phyloP scores from a whole-genome alignment of 2,888 invertebrate species.

The Ichneumoninae sp. region DNA sequence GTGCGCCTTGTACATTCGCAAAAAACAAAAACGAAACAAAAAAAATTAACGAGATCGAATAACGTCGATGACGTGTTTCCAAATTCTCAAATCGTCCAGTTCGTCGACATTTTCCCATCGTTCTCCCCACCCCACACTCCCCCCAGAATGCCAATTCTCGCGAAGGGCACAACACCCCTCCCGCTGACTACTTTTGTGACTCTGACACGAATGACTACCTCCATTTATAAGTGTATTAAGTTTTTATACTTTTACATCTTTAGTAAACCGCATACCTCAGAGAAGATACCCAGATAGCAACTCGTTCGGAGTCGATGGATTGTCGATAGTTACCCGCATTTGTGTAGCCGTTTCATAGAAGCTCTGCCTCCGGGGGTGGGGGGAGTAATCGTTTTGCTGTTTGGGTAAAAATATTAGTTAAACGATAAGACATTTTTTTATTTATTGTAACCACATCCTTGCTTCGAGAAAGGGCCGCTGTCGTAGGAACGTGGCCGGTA shows the following conservation, averaged over 20 bases:
- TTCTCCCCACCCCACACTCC: neutral
- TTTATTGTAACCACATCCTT: constrained; percentile 51
- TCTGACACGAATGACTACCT: constrained; percentile 81
- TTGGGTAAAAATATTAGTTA: constrained; percentile 46
- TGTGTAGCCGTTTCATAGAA: neutral
- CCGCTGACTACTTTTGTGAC: constrained; percentile 71
- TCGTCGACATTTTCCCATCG: constrained; percentile 64
- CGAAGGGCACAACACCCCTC: constrained; percentile 10
- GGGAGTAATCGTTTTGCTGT: constrained; percentile 44
- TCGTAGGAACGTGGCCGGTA: constrained; percentile 70
- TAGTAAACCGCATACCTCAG: constrained; percentile 83
- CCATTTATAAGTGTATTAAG: constrained; percentile 81
- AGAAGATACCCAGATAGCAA: constrained; percentile 69
- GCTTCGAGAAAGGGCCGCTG: constrained; percentile 33
- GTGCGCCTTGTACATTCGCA: constrained; percentile 39
- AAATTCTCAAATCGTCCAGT: constrained; percentile 79
- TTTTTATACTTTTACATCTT: constrained; percentile 83
- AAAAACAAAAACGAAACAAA: constrained; percentile 18
- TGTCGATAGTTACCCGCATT: constrained; percentile 37
- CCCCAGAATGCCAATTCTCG: constrained; percentile 16
- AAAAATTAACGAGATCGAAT: constrained; percentile 10
- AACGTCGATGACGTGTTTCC: constrained; percentile 72
- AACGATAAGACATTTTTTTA: constrained; percentile 53
- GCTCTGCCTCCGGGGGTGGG: constrained; percentile 12
- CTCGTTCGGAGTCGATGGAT: constrained; percentile 51